Evolutionary conservation across 1,140 invertebrate genomes (phyloP).

Genomic region (Hypsibius dujardini): DNA sequence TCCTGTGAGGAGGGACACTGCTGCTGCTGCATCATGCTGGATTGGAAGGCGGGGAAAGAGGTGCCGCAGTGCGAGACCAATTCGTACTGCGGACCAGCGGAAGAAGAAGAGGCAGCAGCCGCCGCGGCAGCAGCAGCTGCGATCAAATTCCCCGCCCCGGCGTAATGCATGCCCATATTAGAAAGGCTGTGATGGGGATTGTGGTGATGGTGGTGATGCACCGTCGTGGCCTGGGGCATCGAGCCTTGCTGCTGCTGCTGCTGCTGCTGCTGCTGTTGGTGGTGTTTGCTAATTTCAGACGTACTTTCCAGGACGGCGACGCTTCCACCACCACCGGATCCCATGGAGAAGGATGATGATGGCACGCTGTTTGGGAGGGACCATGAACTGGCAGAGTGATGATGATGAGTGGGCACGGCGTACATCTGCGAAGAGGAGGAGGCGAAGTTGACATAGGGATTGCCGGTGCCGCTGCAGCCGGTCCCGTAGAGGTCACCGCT

Average conservation of each 20-base stretch:
- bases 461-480: neutral
- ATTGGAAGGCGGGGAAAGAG: neutral
- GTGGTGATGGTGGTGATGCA: no score
- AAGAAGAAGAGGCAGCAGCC: no score
- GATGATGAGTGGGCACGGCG: no score
- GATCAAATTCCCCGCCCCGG: neutral
- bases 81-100: no score
- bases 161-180: conserved; percentile 6
- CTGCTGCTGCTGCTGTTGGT: neutral
- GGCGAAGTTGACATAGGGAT: conserved; percentile 9
- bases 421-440: neutral
- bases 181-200: neutral
- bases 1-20: no score
- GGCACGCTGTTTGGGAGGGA: neutral
- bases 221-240: no score
- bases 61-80: neutral
- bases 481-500: neutral
- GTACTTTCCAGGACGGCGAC: neutral
- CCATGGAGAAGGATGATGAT: neutral
- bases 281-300: neutral
- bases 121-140: neutral
- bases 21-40: no score
- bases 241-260: no score
- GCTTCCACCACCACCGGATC: neutral
- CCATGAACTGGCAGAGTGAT: no score